Percentiles rank a stretch among this genome's conserved stretches.
phyloP scores from a whole-genome alignment of 2,113 vertebrate species.

The Sebastes schlegelii region DNA sequence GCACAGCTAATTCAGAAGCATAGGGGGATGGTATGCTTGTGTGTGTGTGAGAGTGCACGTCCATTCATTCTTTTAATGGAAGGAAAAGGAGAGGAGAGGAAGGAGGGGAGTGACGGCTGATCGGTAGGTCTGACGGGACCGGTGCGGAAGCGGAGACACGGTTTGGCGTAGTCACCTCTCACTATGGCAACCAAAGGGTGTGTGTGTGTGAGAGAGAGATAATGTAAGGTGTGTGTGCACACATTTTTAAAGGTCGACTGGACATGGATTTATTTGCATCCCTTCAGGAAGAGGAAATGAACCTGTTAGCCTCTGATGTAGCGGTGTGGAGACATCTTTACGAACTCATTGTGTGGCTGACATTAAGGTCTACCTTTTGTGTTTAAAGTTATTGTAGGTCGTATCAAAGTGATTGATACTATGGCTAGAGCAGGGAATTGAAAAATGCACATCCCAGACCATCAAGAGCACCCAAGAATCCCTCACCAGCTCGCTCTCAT shows the following conservation, averaged over 20 bases:
- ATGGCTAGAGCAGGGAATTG: too few species aligned
- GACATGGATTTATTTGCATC: constrained; percentile 8
- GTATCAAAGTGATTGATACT: neutral
- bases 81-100: constrained; percentile 4
- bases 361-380: neutral
- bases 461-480: too few species aligned
- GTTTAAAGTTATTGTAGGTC: neutral
- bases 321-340: neutral
- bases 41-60: constrained; percentile 14
- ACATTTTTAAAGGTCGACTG: neutral
- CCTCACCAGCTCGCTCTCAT: too few species aligned
- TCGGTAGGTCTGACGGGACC: neutral
- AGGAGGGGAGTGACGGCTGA: neutral
- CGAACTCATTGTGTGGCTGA: neutral
- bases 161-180: constrained; percentile 27
- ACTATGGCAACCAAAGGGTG: constrained; percentile 33
- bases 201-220: neutral
- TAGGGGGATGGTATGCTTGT: neutral
- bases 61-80: neutral
- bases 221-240: neutral
- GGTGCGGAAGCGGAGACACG: constrained; percentile 1
- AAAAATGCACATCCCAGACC: too few species aligned
- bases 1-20: constrained; percentile 5
- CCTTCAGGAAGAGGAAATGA: neutral
- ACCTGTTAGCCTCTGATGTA: neutral